Percentiles rank a stretch among this genome's conserved stretches.
Evolutionary conservation across 2,113 vertebrate species (phyloP).

Genomic region (Albula goreensis): DNA sequence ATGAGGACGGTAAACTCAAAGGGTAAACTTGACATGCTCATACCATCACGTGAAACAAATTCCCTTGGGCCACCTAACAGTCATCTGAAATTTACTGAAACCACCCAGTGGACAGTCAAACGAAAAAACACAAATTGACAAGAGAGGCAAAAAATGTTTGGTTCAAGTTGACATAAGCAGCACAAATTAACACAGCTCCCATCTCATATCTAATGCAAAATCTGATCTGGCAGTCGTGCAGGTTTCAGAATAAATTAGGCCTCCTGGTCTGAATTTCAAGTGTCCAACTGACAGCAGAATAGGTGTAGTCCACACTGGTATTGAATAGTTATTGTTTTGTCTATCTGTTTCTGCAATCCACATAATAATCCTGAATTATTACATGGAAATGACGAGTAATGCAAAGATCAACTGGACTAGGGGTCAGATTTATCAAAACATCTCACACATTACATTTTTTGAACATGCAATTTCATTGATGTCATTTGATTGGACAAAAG

Average conservation of each 20-base stretch:
- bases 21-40: neutral
- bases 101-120: neutral
- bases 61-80: neutral
- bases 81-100: neutral
- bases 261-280: neutral
- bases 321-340: neutral
- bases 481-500: neutral
- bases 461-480: neutral
- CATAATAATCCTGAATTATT: too few species aligned
- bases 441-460: too few species aligned
- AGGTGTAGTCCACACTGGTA: neutral
- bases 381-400: too few species aligned
- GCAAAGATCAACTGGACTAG: too few species aligned
- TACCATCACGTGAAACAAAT: neutral
- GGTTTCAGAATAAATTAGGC: neutral
- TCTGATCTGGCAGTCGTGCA: neutral
- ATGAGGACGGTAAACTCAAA: neutral
- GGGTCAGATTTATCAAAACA: too few species aligned
- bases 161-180: neutral
- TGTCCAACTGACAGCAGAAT: neutral
- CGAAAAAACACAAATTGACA: neutral
- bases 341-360: neutral
- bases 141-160: neutral
- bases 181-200: neutral
- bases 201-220: neutral